Evolutionary conservation across 1,140 invertebrate species (phyloP), one percentile per base, ranked within the genome.

Genomic region (Drosophila albomicans): DNA sequence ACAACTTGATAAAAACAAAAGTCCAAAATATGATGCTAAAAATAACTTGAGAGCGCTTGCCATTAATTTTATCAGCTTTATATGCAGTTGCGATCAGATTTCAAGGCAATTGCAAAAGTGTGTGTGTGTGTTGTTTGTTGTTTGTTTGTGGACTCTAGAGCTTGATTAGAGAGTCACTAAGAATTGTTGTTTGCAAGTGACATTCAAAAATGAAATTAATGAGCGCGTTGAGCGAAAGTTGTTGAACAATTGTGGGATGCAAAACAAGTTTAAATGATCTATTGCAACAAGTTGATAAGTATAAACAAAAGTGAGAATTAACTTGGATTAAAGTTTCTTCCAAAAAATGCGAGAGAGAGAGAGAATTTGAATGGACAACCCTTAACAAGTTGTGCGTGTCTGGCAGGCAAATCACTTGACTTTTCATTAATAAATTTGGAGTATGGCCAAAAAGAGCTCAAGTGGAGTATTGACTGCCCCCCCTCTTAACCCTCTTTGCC

Each of bases 401-500:
- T 32, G 59, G 35, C 8, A 35, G 62, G 70, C 79, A 89, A 88
- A 88, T 88, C 84, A 88, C 84, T 88, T 88, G 84, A 88, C 80
- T 88, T 88, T 88, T 88, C 84, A 88, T 88, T 88, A 88, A 88
- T 89, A 85, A 89, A 88, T 78, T 88, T 84, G 85, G 74, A 88
- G 84, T 77, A 84, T 77, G 77, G 52, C 62, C 51, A 35, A 28
- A 51, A 70, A 51, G 10, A 51, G 30, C 52, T 68, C 48, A 57
- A 73, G 70, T 73, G 63, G 70, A 59, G 52, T 65, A 66, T 0
- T n/a, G n/a, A n/a, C n/a, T n/a, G n/a, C n/a, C 28, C 10, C 52
- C 8, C 35, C 11, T n/a, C 58, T 45, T n/a, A 49, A 3, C 30
- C 13, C 30, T 16, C 41, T 48, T 13, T 49, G 13, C 32, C 25